Base-by-base conservation (phyloP, 2,888 invertebrate species). In the Sesamia inferens region DNA sequence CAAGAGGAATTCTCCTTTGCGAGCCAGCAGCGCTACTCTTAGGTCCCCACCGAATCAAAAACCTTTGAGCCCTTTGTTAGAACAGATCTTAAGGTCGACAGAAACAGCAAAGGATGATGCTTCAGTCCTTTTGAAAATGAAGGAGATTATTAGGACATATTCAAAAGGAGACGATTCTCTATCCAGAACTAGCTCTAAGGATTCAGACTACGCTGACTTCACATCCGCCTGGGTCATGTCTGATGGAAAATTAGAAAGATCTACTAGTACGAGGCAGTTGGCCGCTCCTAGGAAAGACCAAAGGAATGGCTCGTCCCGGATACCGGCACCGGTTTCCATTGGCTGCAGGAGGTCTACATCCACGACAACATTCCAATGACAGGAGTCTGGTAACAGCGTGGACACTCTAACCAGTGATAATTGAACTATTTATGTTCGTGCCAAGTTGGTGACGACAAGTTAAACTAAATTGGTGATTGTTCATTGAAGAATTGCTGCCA, bases 221-320 rank as follows among this genome's bases (percentile, higher is more conserved):
- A 97, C 97, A 11, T 97, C 97, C 44, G 97, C 97, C 16, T 97
- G 97, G 97, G 97, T 97, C 48, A 97, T 97, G 93, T 97, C 97
- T 82, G 97, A 97, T 90, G 97, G 97, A 0, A 97, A 97, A 81
- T 91, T 97, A 66, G 97, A 97, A 82, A 93, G 97, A 68, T 97
- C 97, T 22, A 96, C 96, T 59, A 97, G 97, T 76, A 97, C 96
- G 8, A 91, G 96, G 76, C 96, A 96, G 84, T 81, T 96, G 81
- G 94, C 96, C 51, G 94, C 95, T 42, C 96, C 96, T 2, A 93
- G 96, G 81, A 96, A 96, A 87, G 96, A 95, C 76, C 94, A 92
- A 62, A 92, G 94, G 86, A 94, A 92, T 76, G 95, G 95, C 0
- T 84, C 93, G 4, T 96, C 96, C 0, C 91, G 95, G 87, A 96